Percentiles rank a stretch among this genome's conserved stretches.
Evolutionary conservation across 2,797 vertebrate species (phyloP).

Genomic region (Valencia hispanica): DNA sequence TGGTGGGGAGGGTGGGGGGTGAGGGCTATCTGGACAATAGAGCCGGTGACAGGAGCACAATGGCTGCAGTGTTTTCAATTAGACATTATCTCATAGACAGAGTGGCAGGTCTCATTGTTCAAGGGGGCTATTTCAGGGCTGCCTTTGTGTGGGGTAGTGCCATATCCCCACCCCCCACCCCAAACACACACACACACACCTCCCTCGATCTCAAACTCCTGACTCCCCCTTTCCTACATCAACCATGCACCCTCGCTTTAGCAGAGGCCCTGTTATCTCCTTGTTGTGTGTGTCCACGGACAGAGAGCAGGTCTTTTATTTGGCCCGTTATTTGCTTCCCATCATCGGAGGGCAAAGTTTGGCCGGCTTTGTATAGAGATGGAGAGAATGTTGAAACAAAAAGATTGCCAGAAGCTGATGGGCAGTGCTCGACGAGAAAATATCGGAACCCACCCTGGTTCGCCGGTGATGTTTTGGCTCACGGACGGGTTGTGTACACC

Average conservation of each 20-base stretch:
- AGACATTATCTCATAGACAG: conserved; percentile 99
- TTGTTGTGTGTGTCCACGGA: conserved; percentile 35
- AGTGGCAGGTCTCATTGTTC: conserved; percentile 95
- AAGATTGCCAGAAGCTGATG: neutral
- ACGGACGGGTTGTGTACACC: neutral
- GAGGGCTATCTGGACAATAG: conserved; percentile 89
- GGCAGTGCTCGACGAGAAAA: neutral
- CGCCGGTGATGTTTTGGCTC: conserved; percentile 6
- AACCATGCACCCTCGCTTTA: conserved; percentile 41
- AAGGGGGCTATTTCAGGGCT: conserved; percentile 96
- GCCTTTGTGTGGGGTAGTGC: conserved; percentile 94
- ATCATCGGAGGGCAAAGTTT: conserved; percentile 59
- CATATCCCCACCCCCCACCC: conserved; percentile 81
- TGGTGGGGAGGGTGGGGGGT: conserved; percentile 40
- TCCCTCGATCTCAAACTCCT: conserved; percentile 64
- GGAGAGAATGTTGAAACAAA: conserved; percentile 7
- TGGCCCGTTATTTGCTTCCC: conserved; percentile 66
- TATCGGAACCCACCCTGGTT: conserved; percentile 1
- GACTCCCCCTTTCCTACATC: conserved; percentile 20
- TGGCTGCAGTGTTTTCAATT: conserved; percentile 96
- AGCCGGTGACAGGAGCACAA: conserved; percentile 99
- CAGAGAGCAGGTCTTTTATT: conserved; percentile 60
- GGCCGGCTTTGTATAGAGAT: conserved; percentile 30
- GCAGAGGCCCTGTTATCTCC: conserved; percentile 69
- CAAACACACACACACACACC: conserved; percentile 51